Conservation (phyloP, 2,113 vertebrate species). For the Nematolebias whitei region DNA sequence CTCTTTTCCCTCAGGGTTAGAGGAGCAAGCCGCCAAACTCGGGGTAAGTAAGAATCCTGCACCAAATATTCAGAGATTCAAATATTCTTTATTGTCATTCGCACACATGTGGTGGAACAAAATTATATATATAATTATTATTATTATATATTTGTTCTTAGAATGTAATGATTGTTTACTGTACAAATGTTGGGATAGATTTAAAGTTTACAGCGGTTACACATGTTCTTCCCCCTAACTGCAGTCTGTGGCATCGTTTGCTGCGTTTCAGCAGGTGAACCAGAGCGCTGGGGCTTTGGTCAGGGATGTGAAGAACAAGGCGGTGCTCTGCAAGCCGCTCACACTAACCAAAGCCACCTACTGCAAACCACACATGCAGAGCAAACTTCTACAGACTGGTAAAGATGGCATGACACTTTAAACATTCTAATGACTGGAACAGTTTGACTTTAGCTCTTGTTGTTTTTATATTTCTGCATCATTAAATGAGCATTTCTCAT, state of each 20-base stretch:
- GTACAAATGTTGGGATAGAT: background rate
- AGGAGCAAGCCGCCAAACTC: conserved; percentile 66
- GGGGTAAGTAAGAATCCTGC: conserved; percentile 59
- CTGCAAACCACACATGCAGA: conserved; percentile 99
- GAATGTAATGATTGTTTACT: background rate
- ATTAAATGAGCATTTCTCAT: background rate
- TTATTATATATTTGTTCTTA: too few species aligned
- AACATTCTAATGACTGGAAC: background rate
- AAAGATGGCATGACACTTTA: background rate
- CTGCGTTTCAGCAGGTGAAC: conserved; percentile 80
- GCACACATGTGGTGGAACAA: too few species aligned
- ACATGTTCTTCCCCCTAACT: too few species aligned
- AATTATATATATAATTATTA: too few species aligned
- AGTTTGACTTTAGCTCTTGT: too few species aligned
- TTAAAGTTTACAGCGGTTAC: background rate
- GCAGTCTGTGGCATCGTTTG: too few species aligned
- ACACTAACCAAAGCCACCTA: conserved; percentile 98
- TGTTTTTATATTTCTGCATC: background rate
- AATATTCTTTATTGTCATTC: too few species aligned
- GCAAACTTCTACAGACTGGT: conserved; percentile 96
- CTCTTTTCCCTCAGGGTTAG: conserved; percentile 58
- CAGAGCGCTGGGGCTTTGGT: conserved; percentile 83
- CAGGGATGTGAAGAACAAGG: conserved; percentile 98
- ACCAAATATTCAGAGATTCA: background rate
- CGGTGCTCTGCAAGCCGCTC: conserved; percentile 96